These are phyloP conservation scores for Rhea pennata DNA, from an alignment of 2,113 vertebrate genomes.

Conservation along the genomic window DNA sequence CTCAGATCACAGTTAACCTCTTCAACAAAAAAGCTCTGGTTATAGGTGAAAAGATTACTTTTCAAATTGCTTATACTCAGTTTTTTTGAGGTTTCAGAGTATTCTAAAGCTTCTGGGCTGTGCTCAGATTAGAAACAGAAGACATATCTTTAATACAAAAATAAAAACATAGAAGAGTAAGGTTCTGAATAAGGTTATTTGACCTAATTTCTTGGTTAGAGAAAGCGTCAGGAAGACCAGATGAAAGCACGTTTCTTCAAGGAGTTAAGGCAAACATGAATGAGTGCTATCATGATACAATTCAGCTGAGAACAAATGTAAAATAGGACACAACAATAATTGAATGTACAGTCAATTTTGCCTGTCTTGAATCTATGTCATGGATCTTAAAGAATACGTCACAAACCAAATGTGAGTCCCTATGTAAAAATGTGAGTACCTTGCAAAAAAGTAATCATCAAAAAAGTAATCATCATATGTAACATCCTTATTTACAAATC, in stretches of 20 bases:
- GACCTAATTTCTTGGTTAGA: background rate
- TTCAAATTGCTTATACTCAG: background rate
- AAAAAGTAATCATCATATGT: background rate
- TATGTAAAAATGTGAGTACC: background rate
- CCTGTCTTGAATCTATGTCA: too few relatives aligned
- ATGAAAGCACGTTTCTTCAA: background rate
- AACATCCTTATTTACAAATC: background rate
- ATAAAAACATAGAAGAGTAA: background rate
- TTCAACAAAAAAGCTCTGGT: background rate
- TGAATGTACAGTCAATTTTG: background rate
- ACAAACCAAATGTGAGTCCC: background rate
- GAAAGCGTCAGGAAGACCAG: background rate
- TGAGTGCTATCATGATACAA: background rate
- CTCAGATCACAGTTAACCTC: background rate
- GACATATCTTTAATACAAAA: background rate
- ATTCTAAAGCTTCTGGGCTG: background rate
- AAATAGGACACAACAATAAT: background rate
- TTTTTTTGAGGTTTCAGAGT: background rate
- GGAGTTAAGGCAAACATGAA: background rate
- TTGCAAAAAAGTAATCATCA: background rate
- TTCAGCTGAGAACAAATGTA: background rate
- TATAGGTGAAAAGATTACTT: background rate
- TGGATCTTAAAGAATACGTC: background rate
- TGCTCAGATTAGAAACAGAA: background rate
- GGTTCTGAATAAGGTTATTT: background rate